Percentiles rank a stretch among this genome's conserved stretches.
Conservation (phyloP, 2,797 vertebrate genomes). For the Nyctalus aviator region DNA sequence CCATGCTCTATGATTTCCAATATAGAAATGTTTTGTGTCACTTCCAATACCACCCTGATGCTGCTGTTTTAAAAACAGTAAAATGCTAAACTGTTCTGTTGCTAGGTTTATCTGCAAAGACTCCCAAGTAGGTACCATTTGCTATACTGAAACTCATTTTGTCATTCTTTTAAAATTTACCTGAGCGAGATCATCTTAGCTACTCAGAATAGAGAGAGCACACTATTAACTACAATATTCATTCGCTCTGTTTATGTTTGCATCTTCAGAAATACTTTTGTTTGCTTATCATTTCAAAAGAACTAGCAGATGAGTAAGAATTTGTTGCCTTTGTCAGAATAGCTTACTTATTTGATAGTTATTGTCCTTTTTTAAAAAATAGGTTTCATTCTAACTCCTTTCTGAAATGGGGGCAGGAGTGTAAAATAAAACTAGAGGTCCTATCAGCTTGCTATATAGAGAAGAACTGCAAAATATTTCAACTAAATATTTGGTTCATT, state of each 20-base stretch:
- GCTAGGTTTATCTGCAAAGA: background rate
- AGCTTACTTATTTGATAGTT: background rate
- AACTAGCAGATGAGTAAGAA: background rate
- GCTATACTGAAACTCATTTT: background rate
- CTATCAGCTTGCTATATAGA: background rate
- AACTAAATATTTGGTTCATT: background rate
- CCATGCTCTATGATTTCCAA: background rate
- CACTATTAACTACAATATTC: too few species aligned
- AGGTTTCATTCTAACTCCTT: background rate
- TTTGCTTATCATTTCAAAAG: background rate
- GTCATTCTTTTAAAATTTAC: background rate
- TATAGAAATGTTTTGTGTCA: background rate
- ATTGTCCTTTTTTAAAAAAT: background rate
- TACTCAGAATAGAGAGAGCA: background rate
- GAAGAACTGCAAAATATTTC: conserved; percentile 43
- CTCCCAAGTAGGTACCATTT: background rate
- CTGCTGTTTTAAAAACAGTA: conserved; percentile 27
- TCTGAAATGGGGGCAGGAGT: background rate
- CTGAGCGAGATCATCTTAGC: background rate
- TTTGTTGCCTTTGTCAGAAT: background rate
- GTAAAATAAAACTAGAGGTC: conserved; percentile 1
- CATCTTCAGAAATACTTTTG: background rate
- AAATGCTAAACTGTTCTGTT: background rate
- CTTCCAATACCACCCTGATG: conserved; percentile 24
- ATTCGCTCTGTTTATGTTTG: background rate